These are phyloP conservation scores for Campoletis sonorensis DNA, from an alignment of 1,140 invertebrate species.

Conservation along the genomic window DNA sequence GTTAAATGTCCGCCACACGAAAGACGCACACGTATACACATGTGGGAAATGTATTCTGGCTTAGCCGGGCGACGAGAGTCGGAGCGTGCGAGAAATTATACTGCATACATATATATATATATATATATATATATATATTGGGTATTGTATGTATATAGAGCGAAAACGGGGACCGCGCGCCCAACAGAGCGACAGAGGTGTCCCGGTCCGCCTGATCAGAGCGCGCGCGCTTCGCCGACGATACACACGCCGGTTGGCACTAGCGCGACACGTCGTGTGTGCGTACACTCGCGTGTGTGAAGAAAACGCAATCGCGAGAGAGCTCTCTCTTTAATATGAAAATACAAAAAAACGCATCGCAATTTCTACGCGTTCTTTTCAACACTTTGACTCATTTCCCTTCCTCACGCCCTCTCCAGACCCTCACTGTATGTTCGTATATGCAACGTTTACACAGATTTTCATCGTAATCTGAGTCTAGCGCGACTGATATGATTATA, in stretches of 20 bases:
- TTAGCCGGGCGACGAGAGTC: slow-evolving; percentile 17
- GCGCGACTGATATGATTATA: too few species aligned
- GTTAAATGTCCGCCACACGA: too few species aligned
- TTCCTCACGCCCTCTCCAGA: too few species aligned
- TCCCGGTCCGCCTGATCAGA: slow-evolving; percentile 25
- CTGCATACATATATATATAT: background rate
- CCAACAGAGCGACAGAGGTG: slow-evolving; percentile 9
- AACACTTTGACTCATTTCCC: too few species aligned
- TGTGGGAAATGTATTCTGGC: background rate
- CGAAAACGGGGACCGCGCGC: background rate
- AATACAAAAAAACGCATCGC: background rate
- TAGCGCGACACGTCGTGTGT: background rate
- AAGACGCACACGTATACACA: background rate
- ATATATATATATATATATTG: background rate
- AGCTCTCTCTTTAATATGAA: background rate
- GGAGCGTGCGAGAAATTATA: slow-evolving; percentile 32
- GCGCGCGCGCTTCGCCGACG: slow-evolving; percentile 33
- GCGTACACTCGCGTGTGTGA: background rate
- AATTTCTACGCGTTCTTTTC: background rate
- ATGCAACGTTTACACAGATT: background rate
- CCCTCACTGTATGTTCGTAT: background rate
- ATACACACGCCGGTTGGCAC: background rate
- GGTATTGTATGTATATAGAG: background rate
- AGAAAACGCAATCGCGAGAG: background rate
- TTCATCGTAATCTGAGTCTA: too few species aligned